Base-by-base conservation (phyloP, 1,140 invertebrate genomes). In the Armadillidium nasatum region DNA sequence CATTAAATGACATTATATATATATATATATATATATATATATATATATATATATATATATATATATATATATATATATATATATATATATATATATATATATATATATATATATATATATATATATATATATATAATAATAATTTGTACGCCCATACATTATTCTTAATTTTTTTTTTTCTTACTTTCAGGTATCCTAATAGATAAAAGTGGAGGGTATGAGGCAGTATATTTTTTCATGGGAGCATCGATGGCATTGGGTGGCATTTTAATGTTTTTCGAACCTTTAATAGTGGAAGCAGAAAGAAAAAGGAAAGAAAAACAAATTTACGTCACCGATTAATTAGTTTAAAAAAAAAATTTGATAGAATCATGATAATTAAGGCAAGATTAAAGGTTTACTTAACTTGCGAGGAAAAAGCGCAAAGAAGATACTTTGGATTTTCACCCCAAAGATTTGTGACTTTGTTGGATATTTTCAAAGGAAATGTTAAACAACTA, bases 181-280 rank as follows among this genome's bases (percentile, higher is more conserved):
- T 74, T 78, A 81, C 81, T 82, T 80, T 0, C 83, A 89, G 89
- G 90, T 22, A 87, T 89, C 23, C 78, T 91, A 22, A 86, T 89
- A 10, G 90, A 91, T 82, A 85, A 90, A 0, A 91, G 90, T 0
- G 90, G 90, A 13, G 89, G 89, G 72, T 91, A 91, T 81, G 87
- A 87, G 0, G 87, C 89, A 78, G 90, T 89, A 83, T 91, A 91
- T 84, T 88, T 90, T 79, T 90, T 90, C 78, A 91, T 91, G 90
- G 90, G 90, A 11, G 89, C 90, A 15, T 60, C 50, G 7, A 60
- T 60, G 50, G 50, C 50, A 3, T 60, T 60, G 11, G 50, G 50
- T 15, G 50, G 50, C 4, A 19, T 60, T 13, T 60, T 60, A 60
- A 60, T 60, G 50, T 19, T 60, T 4, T 19, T 60, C 19, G 50